Conservation (phyloP, 2,113 vertebrate species). For the Salvelinus fontinalis region DNA sequence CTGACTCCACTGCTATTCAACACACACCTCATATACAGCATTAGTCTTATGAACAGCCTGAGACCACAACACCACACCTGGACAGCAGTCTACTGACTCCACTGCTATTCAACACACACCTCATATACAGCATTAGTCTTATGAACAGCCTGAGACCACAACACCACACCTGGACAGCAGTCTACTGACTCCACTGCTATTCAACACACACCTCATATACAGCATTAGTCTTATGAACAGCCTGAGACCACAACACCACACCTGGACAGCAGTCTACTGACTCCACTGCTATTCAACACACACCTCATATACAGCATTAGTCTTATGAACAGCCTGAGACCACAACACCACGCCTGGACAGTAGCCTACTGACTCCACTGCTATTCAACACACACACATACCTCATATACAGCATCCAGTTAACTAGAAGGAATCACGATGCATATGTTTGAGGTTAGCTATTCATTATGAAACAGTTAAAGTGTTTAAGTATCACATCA, state of each 20-base stretch:
- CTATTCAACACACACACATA: constrained; percentile 10
- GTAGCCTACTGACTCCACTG: constrained; percentile 44
- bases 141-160: constrained; percentile 64
- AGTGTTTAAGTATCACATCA: too few species aligned
- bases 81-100: constrained; percentile 51
- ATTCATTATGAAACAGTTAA: too few species aligned
- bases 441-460: too few species aligned
- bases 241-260: constrained; percentile 55
- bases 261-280: constrained; percentile 56
- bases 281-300: constrained; percentile 19
- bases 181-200: constrained; percentile 37
- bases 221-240: constrained; percentile 61
- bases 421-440: constrained; percentile 18
- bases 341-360: constrained; percentile 55
- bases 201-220: constrained; percentile 6
- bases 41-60: constrained; percentile 61
- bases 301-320: constrained; percentile 28
- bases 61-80: constrained; percentile 58
- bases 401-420: neutral
- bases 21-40: constrained; percentile 22
- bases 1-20: constrained; percentile 30
- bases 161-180: constrained; percentile 53
- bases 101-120: constrained; percentile 9
- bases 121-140: constrained; percentile 44
- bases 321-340: constrained; percentile 64